Conservation (phyloP, 2,797 vertebrate species). For the Acanthornis magna region DNA sequence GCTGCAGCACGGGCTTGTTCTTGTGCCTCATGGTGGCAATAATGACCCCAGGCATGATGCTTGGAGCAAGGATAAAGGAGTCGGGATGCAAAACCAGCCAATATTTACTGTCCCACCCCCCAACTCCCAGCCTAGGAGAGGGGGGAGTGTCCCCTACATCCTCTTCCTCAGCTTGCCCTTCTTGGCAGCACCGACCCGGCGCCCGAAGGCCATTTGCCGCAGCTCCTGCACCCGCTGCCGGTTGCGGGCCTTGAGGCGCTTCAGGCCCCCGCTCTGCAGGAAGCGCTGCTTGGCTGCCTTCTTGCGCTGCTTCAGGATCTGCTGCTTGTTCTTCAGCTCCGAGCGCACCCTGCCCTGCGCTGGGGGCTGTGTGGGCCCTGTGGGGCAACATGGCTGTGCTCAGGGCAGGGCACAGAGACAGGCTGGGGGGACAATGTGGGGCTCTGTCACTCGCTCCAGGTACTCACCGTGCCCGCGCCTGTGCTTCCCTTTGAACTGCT, state of each 20-base stretch:
- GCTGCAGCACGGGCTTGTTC: accelerated
- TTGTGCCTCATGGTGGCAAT: accelerated
- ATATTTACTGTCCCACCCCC: not conserved
- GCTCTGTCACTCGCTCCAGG: accelerated
- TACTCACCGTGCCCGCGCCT: conserved; percentile 46
- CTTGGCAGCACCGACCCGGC: conserved; percentile 68
- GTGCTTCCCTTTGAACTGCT: conserved; percentile 66
- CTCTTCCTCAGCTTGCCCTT: conserved; percentile 89
- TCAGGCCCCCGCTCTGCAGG: conserved; percentile 87
- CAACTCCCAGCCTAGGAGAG: accelerated
- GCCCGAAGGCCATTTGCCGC: conserved; percentile 86
- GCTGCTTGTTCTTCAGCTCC: conserved; percentile 87
- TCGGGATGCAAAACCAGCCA: not conserved
- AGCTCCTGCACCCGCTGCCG: conserved; percentile 79
- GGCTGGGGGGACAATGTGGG: accelerated
- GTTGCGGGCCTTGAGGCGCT: conserved; percentile 79
- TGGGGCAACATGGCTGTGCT: accelerated
- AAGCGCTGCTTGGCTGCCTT: conserved; percentile 84
- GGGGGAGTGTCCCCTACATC: conserved; percentile 62
- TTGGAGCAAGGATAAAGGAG: not conserved
- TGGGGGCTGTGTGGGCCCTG: not conserved
- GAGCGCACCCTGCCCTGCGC: conserved; percentile 68
- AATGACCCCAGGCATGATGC: accelerated
- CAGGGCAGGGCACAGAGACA: accelerated
- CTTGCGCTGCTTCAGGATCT: conserved; percentile 92